Evolutionary conservation across 2,888 invertebrate genomes (phyloP), one percentile per base, ranked within the genome.

Genomic region (Cantharis nigra): DNA sequence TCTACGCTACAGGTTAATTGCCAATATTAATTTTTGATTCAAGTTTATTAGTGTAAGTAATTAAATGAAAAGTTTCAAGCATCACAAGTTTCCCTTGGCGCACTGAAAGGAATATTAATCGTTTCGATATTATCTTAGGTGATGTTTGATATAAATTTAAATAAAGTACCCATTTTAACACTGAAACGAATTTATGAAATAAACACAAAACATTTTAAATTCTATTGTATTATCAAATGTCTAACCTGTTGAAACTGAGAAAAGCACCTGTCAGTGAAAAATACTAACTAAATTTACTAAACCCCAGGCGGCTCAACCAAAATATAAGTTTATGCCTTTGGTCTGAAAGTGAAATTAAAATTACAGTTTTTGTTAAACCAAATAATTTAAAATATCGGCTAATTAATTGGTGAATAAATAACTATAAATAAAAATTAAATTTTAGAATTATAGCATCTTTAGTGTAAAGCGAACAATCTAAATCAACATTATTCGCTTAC

Each of bases 1-100:
- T 78, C 80, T 75, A 79, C 81, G 18, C 26, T 67, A 23, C 26
- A 81, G 79, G 80, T 81, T 81, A 80, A 81, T 76, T 76, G 75
- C 69, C 71, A 81, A 67, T 76, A 67, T 26, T 67, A 67, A 67
- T 67, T 49, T 49, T 49, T 49, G 49, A 49, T 49, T 49, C n/a
- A 49, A 49, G 49, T 49, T 49, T 49, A 49, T 49, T 49, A 49
- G 49, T 49, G n/a, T 49, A 49, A 49, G 49, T 49, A 49, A 49
- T 49, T 49, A 49, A 49, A 49, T 49, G 49, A 49, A n/a, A 49
- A 49, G 49, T 49, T 49, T n/a, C n/a, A n/a, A n/a, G 49, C 49
- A 13, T 49, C 49, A n/a, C 49, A 49, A 49, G n/a, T n/a, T 49
- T 49, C 49, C n/a, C 49, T 49, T 9, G n/a, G 49, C 49, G 13